phyloP scores from a whole-genome alignment of 1,140 invertebrate species.

The Bombus cullumanus region DNA sequence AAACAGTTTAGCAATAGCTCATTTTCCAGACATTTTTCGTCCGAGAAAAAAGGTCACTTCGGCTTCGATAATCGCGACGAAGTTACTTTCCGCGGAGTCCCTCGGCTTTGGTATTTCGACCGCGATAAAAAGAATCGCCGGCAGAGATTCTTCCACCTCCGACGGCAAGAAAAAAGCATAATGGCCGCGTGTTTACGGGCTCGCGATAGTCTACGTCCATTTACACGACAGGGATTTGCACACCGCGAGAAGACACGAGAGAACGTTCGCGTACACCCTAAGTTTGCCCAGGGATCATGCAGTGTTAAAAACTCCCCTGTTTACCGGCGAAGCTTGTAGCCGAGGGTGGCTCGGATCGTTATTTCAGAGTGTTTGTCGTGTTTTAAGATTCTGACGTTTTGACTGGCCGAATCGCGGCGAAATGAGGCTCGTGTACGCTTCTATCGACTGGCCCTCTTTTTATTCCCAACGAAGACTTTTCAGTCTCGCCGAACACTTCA shows the following conservation, averaged over 20 bases:
- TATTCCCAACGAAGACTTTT: background rate
- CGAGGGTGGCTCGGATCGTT: slow-evolving; percentile 73
- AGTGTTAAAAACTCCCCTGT: slow-evolving; percentile 79
- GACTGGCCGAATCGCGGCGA: slow-evolving; percentile 70
- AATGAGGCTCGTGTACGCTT: slow-evolving; percentile 24
- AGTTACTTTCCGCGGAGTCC: background rate
- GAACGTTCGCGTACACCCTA: slow-evolving; percentile 61
- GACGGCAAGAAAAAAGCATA: background rate
- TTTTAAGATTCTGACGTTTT: slow-evolving; percentile 80
- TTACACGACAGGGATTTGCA: slow-evolving; percentile 58
- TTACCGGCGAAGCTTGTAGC: slow-evolving; percentile 72
- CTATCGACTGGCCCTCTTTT: slow-evolving; percentile 14
- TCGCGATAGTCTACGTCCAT: slow-evolving; percentile 50
- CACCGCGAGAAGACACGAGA: slow-evolving; percentile 60
- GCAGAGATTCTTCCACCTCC: background rate
- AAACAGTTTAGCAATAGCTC: too few relatives aligned
- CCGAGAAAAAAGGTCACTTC: background rate
- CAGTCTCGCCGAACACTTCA: background rate
- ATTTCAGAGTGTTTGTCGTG: slow-evolving; percentile 77
- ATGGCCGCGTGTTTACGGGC: slow-evolving; percentile 27
- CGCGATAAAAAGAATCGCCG: background rate
- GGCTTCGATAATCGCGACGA: background rate
- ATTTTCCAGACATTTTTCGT: background rate
- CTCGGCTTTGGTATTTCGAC: background rate
- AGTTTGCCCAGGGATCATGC: slow-evolving; percentile 77